Conservation (phyloP, 2,888 invertebrate species). For the Melikaiella ostensackeni region DNA sequence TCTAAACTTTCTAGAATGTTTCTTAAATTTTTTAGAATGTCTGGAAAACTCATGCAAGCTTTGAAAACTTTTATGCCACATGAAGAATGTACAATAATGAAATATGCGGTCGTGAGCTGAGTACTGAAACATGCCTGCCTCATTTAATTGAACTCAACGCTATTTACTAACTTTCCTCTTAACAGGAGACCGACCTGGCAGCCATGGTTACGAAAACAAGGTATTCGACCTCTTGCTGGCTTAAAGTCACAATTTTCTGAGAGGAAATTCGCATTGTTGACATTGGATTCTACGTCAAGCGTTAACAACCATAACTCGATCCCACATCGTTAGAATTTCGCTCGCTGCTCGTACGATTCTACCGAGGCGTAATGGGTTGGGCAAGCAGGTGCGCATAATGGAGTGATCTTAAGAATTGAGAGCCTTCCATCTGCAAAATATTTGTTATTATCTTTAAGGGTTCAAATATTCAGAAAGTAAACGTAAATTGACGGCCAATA, state of each 20-base stretch:
- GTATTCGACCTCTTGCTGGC: not conserved
- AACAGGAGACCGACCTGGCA: not conserved
- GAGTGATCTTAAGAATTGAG: not conserved
- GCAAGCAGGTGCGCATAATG: not conserved
- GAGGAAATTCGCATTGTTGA: constrained; percentile 61
- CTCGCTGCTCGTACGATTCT: not conserved
- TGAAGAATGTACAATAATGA: not conserved
- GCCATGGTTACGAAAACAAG: not conserved
- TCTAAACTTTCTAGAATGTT: not conserved
- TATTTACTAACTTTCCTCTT: not conserved
- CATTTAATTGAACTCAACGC: not conserved
- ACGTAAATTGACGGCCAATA: too few species aligned
- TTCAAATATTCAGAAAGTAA: too few species aligned
- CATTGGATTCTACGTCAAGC: constrained; percentile 64
- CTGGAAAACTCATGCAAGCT: not conserved
- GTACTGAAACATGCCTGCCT: not conserved
- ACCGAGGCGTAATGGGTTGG: not conserved
- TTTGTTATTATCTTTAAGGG: too few species aligned
- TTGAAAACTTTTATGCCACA: not conserved
- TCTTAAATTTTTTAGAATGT: not conserved
- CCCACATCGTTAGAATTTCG: constrained; percentile 44
- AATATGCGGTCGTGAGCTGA: not conserved
- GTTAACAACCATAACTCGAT: constrained; percentile 58
- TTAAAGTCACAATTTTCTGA: constrained; percentile 20
- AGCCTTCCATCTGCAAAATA: not conserved